These are phyloP conservation scores for Anoplophora glabripennis DNA, from an alignment of 1,140 invertebrate genomes.

Conservation along the genomic window DNA sequence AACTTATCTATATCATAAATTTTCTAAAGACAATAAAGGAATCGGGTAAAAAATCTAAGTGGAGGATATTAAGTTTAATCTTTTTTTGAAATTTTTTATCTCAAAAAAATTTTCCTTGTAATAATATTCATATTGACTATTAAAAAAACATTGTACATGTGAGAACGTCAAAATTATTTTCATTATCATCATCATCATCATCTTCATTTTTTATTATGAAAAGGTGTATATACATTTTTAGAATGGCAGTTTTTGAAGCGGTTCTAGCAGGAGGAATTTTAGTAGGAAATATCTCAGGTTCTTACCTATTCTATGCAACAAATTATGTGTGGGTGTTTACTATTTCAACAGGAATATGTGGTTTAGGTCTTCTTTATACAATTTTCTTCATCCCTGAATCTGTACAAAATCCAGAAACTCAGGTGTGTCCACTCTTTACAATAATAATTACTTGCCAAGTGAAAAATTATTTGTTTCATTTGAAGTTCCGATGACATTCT, in stretches of 20 bases:
- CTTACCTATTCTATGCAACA: conserved; percentile 6
- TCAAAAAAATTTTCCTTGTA: no score
- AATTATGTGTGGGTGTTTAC: conserved; percentile 5
- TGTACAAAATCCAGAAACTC: conserved; percentile 22
- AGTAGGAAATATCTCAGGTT: conserved; percentile 7
- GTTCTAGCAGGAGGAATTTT: conserved; percentile 4
- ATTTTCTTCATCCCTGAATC: conserved; percentile 16
- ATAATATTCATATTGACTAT: no score
- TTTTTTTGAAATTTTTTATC: no score
- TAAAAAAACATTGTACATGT: no score
- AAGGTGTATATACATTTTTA: conserved; percentile 1
- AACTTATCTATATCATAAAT: no score
- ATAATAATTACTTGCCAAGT: no score
- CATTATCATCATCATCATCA: background rate
- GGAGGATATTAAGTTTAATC: no score
- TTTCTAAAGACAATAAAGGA: no score
- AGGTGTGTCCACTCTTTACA: background rate
- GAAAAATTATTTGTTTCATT: no score
- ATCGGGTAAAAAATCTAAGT: no score
- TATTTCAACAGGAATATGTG: background rate
- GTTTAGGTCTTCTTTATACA: conserved; percentile 1
- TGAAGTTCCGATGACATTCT: no score
- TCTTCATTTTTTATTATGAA: background rate
- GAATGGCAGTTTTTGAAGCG: conserved; percentile 15
- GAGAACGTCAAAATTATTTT: no score